These are phyloP conservation scores for Neosilurus mollespiculum DNA, from an alignment of 2,797 vertebrate species.

Conservation along the genomic window DNA sequence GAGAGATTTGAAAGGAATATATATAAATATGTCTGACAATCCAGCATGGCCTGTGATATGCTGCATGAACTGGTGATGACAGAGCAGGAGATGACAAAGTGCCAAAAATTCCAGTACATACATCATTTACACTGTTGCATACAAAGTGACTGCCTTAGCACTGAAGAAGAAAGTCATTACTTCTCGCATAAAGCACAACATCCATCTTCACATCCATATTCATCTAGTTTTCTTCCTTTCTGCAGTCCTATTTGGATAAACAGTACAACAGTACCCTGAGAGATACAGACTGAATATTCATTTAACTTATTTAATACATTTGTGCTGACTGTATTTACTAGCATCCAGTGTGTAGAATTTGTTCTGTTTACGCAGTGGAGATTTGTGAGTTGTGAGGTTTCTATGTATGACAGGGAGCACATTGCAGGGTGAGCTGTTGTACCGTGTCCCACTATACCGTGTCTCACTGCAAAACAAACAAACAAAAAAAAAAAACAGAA, in stretches of 20 bases:
- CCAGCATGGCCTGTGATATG: constrained; percentile 79
- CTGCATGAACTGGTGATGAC: constrained; percentile 71
- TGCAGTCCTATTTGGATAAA: constrained; percentile 18
- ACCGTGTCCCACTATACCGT: constrained; percentile 23
- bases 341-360: constrained; percentile 36
- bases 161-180: constrained; percentile 43
- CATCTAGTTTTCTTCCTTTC: neutral
- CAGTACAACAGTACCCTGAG: constrained; percentile 23
- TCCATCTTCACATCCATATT: neutral
- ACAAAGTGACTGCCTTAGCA: constrained; percentile 11
- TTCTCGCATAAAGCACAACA: constrained; percentile 29
- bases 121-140: constrained; percentile 6
- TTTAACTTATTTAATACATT: constrained; percentile 25
- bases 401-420: constrained; percentile 46
- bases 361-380: constrained; percentile 31
- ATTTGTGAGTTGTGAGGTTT: constrained; percentile 48
- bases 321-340: constrained; percentile 38
- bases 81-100: constrained; percentile 53
- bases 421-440: constrained; percentile 41
- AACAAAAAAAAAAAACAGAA: constrained; percentile 16
- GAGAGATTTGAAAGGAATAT: constrained; percentile 55
- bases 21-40: constrained; percentile 70
- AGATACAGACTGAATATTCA: constrained; percentile 17
- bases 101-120: constrained; percentile 24
- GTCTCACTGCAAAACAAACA: constrained; percentile 36